Evolutionary conservation across 2,888 invertebrate genomes (phyloP), one percentile per base, ranked within the genome.

Genomic region (Sarcophaga carnaria): DNA sequence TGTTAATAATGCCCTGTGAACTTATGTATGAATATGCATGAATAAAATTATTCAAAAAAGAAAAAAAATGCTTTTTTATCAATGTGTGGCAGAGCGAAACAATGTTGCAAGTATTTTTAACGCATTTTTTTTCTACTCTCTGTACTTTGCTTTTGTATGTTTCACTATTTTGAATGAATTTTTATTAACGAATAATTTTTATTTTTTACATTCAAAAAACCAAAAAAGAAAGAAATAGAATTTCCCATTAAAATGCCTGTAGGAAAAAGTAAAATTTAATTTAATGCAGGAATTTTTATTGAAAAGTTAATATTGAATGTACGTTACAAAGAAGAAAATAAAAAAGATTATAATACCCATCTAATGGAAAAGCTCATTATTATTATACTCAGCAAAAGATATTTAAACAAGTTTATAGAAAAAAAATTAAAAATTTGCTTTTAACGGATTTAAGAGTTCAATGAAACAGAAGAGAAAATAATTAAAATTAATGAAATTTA

Each of bases 211-310:
- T 5, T 5, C 4, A 4, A 54, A 54, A 54, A 14, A 49, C 14
- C 0, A 49, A 49, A 49, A 1, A 17, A 70, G 14, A 70, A 71
- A 12, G 60, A 54, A 54, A 17, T 54, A 54, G 12, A 17, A 12
- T 14, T 54, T 4, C 17, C 54, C 17, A 54, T 54, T 54, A 54
- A 54, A 54, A 54, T 54, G 54, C 54, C 17, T 12, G 4, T 54
- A 17, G 54, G 54, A 54, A 3, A 54, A 54, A 10, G 37, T 74
- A 60, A 69, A 67, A 70, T 63, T 64, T 20, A 20, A 66, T 83
- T 71, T 64, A 27, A 49, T 77, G 25, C 45, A 37, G 22, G 60
- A 66, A 83, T 83, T 83, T 83, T 71, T 77, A 83, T 77, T 77
- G 27, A 64, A 77, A 82, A 59, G 76, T 82, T 82, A 27, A 76